Evolutionary conservation across 2,113 vertebrate genomes (phyloP), one percentile per base, ranked within the genome.

Genomic region (Sylvietta virens): DNA sequence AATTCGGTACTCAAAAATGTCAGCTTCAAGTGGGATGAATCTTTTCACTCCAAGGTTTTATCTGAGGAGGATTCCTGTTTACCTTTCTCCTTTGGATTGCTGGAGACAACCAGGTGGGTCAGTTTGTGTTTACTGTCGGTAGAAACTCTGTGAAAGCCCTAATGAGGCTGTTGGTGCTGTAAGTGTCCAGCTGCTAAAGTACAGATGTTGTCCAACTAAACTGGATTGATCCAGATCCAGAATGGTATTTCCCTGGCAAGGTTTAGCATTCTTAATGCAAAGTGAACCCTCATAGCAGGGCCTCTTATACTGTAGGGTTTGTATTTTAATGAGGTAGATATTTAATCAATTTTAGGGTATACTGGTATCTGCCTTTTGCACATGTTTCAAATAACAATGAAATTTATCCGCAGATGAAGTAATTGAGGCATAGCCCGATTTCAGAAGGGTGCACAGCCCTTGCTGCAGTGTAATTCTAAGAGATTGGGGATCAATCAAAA

Each of bases 321-420:
- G 92, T 94, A 85, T 89, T 97, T 97, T 97, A 97, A 97, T 97
- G 97, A 97, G 97, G 95, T 90, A 97, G 97, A 94, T 96, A 97
- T 97, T 97, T 97, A 97, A 97, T 97, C 95, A 97, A 94, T 96
- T 97, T 94, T 95, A 95, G 97, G 97, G 92, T 95, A 95, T 93
- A 78, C 79, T 93, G 95, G 95, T 95, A 96, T 98, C 96, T 97
- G 95, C 37, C 10, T 95, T 95, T 95, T 97, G 97, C 97, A 97
- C 97, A 77, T 98, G 97, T 97, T 98, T 97, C 96, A 95, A 97
- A 98, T 98, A 97, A 97, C 97, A 97, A 96, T 95, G 97, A 97
- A 97, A 98, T 97, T 97, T 97, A 97, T 97, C 97, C 94, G 18
- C 94, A 94, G 96, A 97, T 97, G 97, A 97, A 98, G 97, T 98